A percentile compares a stretch with the other conserved stretches of the same genome.
These are phyloP conservation scores for Sardinella longiceps DNA, from an alignment of 2,797 vertebrate species.

Conservation along the genomic window DNA sequence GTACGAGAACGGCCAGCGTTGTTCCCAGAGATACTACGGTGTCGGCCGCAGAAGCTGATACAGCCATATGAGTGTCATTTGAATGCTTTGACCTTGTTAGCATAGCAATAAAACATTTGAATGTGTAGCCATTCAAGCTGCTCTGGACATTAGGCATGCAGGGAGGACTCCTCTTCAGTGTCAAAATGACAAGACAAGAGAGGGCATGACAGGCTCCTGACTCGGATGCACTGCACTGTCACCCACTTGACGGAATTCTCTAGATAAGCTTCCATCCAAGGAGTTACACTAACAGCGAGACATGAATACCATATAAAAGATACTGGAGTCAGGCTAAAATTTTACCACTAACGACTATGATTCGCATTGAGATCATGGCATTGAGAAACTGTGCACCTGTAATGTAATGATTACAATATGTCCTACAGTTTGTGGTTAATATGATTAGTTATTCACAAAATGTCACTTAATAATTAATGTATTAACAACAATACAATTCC, in stretches of 20 bases:
- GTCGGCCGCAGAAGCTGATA: constrained; percentile 33
- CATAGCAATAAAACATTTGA: constrained; percentile 35
- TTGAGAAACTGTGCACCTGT: no score
- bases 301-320: not conserved
- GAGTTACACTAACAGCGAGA: not conserved
- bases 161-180: not conserved
- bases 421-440: not conserved
- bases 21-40: not conserved
- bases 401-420: not conserved
- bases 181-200: not conserved
- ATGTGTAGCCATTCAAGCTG: constrained; percentile 6
- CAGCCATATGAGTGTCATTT: constrained; percentile 25
- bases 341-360: not conserved
- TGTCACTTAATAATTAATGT: not conserved
- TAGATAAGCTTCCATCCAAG: not conserved
- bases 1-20: not conserved
- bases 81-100: constrained; percentile 30
- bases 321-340: not conserved
- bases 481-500: not conserved
- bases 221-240: not conserved
- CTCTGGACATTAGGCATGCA: not conserved
- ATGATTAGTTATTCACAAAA: not conserved
- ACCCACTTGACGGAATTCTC: not conserved
- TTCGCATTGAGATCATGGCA: not conserved
- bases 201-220: not conserved